These are phyloP conservation scores for Pardosa pseudoannulata DNA, from an alignment of 2,888 invertebrate species.

Conservation along the genomic window DNA sequence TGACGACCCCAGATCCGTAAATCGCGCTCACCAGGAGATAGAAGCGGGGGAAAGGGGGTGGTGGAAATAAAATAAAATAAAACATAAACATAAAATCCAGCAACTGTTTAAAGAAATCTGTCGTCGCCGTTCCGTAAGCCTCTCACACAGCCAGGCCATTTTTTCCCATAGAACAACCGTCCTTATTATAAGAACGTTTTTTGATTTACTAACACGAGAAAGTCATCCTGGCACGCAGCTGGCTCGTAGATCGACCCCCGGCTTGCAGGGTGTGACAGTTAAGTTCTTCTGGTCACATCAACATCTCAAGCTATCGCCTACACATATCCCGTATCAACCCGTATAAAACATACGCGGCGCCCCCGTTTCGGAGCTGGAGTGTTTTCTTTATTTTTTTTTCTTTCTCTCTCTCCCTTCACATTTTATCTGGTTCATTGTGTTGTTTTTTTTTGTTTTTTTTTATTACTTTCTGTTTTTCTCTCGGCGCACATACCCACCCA, in stretches of 20 bases:
- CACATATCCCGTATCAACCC: conserved; percentile 60
- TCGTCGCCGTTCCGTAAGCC: conserved; percentile 16
- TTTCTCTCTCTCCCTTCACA: neutral
- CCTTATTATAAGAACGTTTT: neutral
- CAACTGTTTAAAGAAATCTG: conserved; percentile 37
- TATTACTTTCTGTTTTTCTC: neutral
- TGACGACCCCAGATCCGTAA: too few species aligned
- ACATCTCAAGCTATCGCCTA: conserved; percentile 60
- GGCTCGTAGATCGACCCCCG: conserved; percentile 36
- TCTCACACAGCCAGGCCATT: neutral
- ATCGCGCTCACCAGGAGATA: too few species aligned
- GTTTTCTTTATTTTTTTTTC: neutral
- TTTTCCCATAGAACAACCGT: neutral
- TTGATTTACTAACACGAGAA: neutral
- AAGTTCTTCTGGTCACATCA: conserved; percentile 33
- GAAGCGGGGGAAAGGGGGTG: neutral
- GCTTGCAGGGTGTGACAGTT: conserved; percentile 51
- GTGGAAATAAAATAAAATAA: too few species aligned
- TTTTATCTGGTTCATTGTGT: conserved; percentile 7
- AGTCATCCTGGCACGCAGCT: conserved; percentile 22
- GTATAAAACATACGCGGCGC: conserved; percentile 58
- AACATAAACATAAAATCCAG: neutral
- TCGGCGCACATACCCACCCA: conserved; percentile 29
- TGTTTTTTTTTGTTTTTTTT: neutral
- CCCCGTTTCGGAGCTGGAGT: conserved; percentile 47